Base-by-base conservation (phyloP, 2,888 invertebrate species). In the Tenodera sinensis region DNA sequence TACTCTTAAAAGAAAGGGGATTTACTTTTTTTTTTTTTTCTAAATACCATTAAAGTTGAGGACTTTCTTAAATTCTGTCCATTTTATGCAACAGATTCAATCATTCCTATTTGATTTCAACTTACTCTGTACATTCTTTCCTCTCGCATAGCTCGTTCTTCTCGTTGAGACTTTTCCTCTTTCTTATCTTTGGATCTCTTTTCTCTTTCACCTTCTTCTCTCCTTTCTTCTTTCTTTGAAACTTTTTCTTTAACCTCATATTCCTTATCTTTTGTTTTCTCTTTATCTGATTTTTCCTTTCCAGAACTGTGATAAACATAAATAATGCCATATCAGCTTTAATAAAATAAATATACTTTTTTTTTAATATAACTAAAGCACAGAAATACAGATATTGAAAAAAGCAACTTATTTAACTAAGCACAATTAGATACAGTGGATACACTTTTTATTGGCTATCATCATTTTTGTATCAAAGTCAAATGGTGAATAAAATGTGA, bases 151-250 rank as follows among this genome's bases (percentile, higher is more conserved):
- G 92, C 89, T 91, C 93, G 93, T 86, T 93, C 93, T 89, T 93
- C 87, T 14, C 87, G 87, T 28, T 87, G 87, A n/a, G 87, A 87
- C 93, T 84, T 95, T 95, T 92, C 95, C 94, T 90, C 93, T 93
- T 93, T 94, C 94, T 81, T 94, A 94, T 91, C 91, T 93, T 95
- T 91, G 95, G 94, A 89, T 96, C 96, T 92, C 95, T 95, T 85
- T 88, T 95, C 94, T 83, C 94, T 93, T 47, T 93, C 92, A 15
- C 91, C 90, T 47, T 94, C 95, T 15, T 94, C 94, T 90, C 94
- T 93, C 89, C 93, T 92, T 89, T 95, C 95, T 28, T 95, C 95
- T 91, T 94, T 94, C 91, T 94, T 94, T 7, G 92, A 90, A 89
- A 94, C 92, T 91, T 94, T 95, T 42, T 91, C 90, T 82, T 91